Base-by-base conservation (phyloP, 2,888 invertebrate species). In the Nephrocerus scutellatus region DNA sequence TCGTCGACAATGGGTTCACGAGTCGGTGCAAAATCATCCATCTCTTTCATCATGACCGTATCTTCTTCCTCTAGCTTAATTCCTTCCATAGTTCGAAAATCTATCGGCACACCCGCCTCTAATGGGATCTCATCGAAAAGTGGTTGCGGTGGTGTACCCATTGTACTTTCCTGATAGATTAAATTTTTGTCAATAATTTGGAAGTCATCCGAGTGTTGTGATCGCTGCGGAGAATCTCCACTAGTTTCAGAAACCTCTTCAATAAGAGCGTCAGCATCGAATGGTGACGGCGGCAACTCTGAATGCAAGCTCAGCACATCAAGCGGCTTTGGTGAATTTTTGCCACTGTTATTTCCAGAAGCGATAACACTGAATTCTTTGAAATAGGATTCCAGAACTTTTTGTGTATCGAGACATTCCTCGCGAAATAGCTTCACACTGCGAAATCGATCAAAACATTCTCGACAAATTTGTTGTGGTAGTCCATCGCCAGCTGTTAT, bases 391-490 rank as follows among this genome's bases (percentile, higher is more conserved):
- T 44, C 32, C 3, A 54, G 39, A 20, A 52, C 19, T 16, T 38
- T 47, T 30, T 55, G 55, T 5, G 52, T 50, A 12, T 55, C 51
- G 3, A 51, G 8, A 26, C 54, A 50, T 29, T 52, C 47, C 25
- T 54, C 50, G 7, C 53, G 53, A 37, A 55, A 55, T 6, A 46
- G 32, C 26, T 48, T 50, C 3, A 54, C 53, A 25, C 48, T 47
- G 3, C 41, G 46, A 25, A 55, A 54, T 13, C 49, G 48, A 7
- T 51, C 51, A 30, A 51, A 41, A 15, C 55, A 55, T 22, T 54
- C 52, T 13, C 41, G 47, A 33, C 55, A 55, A 29, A 55, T 44
- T 39, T 52, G 54, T 34, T 55, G 55, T 6, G 55, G 55, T 24
- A 55, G 36, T 1, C 52, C 55, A 47, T 55, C 54, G 24, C 43